Base-by-base conservation (phyloP, 2,888 invertebrate genomes). In the Eupithecia abbreviata region DNA sequence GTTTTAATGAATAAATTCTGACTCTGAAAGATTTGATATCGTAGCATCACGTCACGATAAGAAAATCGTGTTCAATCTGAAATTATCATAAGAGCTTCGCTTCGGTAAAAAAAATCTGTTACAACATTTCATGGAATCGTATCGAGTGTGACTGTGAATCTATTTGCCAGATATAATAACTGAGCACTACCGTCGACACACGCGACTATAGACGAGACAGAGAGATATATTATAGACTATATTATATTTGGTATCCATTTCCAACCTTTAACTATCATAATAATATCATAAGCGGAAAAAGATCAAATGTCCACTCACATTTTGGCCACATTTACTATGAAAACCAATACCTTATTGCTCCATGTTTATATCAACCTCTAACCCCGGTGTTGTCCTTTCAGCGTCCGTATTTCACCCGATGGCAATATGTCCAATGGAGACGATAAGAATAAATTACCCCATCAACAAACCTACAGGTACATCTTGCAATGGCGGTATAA, bases 381-480 rank as follows among this genome's bases (percentile, higher is more conserved):
- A 93, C 91, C 93, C 94, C 89, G 91, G 93, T 93, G 90, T 94
- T 94, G 93, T 93, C 95, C 96, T 95, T 95, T 95, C 93, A 96
- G 96, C 94, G 93, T 95, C 90, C 95, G 95, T 92, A 94, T 95
- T 89, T 96, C 96, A 92, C 95, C 93, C 89, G 93, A 95, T 88
- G 95, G 95, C 90, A 93, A 94, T 89, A 96, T 96, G 88, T 95
- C 96, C 81, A 96, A 96, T 92, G 95, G 96, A 89, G 96, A 96
- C 84, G 97, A 97, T 90, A 97, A 96, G 93, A 94, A 94, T 96
- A 93, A 96, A 96, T 92, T 96, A 96, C 88, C 95, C 95, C 90
- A 97, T 93, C 97, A 97, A 89, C 97, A 97, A 94, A 97, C 97
- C 77, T 97, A 97, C 95, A 97, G 96, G 97, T 97, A 96, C 90